These are phyloP conservation scores for Carlito syrichta DNA, from an alignment of 2,113 vertebrate species.

Conservation along the genomic window DNA sequence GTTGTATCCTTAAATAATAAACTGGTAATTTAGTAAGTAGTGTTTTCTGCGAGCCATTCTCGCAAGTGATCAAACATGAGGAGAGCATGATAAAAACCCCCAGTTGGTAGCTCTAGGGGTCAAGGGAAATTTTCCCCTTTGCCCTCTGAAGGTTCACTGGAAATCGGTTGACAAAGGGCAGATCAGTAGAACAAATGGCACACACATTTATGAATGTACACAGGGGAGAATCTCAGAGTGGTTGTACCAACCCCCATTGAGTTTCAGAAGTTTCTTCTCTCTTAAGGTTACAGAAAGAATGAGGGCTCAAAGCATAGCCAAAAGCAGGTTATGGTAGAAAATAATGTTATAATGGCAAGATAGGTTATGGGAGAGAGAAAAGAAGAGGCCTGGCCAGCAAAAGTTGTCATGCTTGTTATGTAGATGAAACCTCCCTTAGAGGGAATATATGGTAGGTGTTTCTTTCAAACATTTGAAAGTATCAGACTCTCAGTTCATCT, in stretches of 20 bases:
- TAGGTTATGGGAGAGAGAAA: neutral
- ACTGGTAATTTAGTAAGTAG: neutral
- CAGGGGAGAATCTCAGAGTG: neutral
- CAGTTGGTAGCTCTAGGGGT: neutral
- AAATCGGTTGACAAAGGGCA: neutral
- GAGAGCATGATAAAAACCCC: neutral
- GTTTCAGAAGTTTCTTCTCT: neutral
- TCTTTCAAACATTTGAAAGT: neutral
- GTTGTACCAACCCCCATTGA: neutral
- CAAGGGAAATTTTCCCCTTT: neutral
- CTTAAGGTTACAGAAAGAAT: neutral
- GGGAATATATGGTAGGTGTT: neutral
- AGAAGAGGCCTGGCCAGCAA: neutral
- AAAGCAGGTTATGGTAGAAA: neutral
- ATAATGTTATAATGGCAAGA: neutral
- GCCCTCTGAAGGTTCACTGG: neutral
- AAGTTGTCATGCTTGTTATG: neutral
- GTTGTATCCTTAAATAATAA: neutral
- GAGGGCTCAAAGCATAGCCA: neutral
- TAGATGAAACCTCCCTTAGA: neutral
- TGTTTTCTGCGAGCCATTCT: neutral
- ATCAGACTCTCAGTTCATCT: neutral
- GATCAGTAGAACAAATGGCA: neutral
- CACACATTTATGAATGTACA: neutral
- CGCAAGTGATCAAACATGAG: neutral